phyloP scores from a whole-genome alignment of 2,888 invertebrate genomes.

The Rhimphoctona megacephalus region DNA sequence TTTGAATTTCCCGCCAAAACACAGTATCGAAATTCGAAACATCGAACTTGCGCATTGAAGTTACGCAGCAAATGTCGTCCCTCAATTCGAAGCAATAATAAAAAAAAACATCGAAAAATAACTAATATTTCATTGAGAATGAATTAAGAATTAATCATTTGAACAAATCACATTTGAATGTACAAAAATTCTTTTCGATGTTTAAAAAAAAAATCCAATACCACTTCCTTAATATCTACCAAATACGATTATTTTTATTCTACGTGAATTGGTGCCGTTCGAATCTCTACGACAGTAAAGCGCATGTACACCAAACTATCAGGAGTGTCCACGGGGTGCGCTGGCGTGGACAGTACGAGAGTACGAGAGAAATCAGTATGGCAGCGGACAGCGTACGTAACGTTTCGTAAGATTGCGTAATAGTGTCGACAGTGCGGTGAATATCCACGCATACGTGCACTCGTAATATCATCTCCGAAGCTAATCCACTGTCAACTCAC shows the following conservation, averaged over 20 bases:
- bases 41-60: not conserved
- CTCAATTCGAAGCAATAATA: constrained; percentile 1
- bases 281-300: not conserved
- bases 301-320: constrained; percentile 23
- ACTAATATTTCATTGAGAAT: not conserved
- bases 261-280: not conserved
- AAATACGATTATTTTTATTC: not conserved
- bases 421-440: constrained; percentile 48
- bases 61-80: not conserved
- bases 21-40: not conserved
- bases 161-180: not conserved
- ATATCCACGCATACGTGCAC: constrained; percentile 57
- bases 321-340: constrained; percentile 23
- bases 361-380: constrained; percentile 67
- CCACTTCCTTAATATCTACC: not conserved
- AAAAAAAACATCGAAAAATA: not conserved
- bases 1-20: not conserved
- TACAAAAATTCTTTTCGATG: too few species aligned
- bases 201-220: not conserved
- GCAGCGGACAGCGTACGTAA: constrained; percentile 69
- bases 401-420: constrained; percentile 72
- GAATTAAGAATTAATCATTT: not conserved
- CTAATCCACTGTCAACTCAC: constrained; percentile 26
- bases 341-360: not conserved
- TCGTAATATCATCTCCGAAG: constrained; percentile 14